Conservation (phyloP, 2,888 invertebrate species). For the Rhabditoides inermis region DNA sequence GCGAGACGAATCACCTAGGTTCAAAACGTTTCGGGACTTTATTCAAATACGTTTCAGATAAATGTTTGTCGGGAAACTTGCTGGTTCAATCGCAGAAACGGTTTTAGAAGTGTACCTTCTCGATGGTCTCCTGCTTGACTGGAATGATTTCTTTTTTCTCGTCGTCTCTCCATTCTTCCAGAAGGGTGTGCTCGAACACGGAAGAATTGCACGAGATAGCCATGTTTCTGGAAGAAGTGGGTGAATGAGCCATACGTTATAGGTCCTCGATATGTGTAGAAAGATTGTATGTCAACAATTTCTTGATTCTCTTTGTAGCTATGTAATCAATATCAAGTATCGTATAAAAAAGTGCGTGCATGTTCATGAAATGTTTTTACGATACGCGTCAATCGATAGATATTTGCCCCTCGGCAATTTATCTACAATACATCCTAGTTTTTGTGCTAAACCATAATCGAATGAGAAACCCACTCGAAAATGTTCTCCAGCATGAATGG, state of each 20-base stretch:
- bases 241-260: no score
- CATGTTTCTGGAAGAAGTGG: conserved; percentile 40
- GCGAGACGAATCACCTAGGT: conserved; percentile 35
- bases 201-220: conserved; percentile 46
- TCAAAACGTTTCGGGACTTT: neutral
- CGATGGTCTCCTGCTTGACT: conserved; percentile 45
- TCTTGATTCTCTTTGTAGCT: no score
- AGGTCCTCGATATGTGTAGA: no score
- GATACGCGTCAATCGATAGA: no score
- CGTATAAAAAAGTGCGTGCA: no score
- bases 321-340: no score
- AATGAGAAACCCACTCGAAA: conserved; percentile 29
- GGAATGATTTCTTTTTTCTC: conserved; percentile 42
- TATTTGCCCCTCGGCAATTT: no score
- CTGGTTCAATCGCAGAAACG: no score
- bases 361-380: no score
- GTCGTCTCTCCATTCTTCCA: conserved; percentile 44
- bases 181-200: conserved; percentile 24
- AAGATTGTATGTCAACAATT: no score
- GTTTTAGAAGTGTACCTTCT: conserved; percentile 29
- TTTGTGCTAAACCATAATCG: no score
- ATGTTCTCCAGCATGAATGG: conserved; percentile 38
- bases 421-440: no score
- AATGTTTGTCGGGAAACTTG: neutral
- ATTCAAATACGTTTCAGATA: neutral